Evolutionary conservation across 2,888 invertebrate genomes (phyloP).

Genomic region (Xestia sexstrigata): DNA sequence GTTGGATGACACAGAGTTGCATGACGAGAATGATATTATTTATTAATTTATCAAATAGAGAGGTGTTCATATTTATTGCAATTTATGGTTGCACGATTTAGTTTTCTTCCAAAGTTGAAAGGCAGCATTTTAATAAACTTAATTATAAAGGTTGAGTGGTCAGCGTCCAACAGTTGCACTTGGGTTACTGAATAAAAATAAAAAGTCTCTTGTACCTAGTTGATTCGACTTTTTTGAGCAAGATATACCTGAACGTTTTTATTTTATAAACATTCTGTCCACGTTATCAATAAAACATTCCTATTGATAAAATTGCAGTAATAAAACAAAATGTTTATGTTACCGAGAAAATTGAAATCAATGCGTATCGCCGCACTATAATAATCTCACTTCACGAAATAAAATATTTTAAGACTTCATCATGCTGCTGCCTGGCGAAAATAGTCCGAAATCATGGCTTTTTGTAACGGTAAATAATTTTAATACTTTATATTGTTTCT

Average conservation of each 20-base stretch:
- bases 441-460: slow-evolving; percentile 69
- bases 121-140: not conserved
- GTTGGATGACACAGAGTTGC: not conserved
- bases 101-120: not conserved
- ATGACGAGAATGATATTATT: not conserved
- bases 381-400: slow-evolving; percentile 52
- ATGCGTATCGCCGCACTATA: slow-evolving; percentile 70
- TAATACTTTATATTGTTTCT: not conserved
- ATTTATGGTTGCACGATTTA: not conserved
- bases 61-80: not conserved
- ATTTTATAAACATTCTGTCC: not conserved
- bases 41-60: not conserved
- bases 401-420: slow-evolving; percentile 65
- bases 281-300: slow-evolving; percentile 31
- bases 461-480: slow-evolving; percentile 72
- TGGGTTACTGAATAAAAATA: not conserved
- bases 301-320: slow-evolving; percentile 41
- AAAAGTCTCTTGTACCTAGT: not conserved
- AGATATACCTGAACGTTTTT: too few species aligned
- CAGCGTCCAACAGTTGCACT: not conserved
- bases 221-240: not conserved
- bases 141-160: not conserved
- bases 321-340: slow-evolving; percentile 69
- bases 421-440: slow-evolving; percentile 71
- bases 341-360: slow-evolving; percentile 79